Evolutionary conservation across 2,797 vertebrate species (phyloP).

Genomic region (Buceros bicornis): DNA sequence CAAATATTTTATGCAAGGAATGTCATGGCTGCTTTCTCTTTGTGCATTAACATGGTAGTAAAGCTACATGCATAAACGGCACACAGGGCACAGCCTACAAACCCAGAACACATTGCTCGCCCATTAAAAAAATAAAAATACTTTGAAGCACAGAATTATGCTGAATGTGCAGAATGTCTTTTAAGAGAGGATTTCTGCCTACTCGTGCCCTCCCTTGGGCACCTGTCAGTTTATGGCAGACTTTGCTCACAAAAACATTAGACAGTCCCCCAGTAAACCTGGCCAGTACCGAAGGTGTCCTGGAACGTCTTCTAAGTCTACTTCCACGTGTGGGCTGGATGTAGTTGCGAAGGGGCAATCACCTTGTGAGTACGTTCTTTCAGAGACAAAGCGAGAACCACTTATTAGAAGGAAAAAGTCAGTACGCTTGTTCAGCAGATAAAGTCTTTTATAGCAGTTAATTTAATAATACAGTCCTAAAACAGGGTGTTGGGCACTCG

Average conservation of each 20-base stretch:
- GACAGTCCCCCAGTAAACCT: background rate
- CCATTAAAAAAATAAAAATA: constrained; percentile 70
- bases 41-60: constrained; percentile 71
- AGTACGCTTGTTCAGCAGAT: constrained; percentile 67
- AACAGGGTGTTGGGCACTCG: constrained; percentile 57
- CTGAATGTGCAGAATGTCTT: constrained; percentile 44
- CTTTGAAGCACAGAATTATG: constrained; percentile 61
- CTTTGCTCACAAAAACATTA: constrained; percentile 43
- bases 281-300: background rate
- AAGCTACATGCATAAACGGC: constrained; percentile 69
- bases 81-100: constrained; percentile 64
- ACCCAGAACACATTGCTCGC: constrained; percentile 52
- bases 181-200: constrained; percentile 41
- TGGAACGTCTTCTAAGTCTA: constrained; percentile 38
- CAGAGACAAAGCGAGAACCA: constrained; percentile 7
- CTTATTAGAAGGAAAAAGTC: constrained; percentile 55
- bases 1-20: constrained; percentile 74
- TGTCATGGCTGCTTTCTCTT: constrained; percentile 67
- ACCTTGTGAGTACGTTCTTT: background rate
- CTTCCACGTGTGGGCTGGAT: background rate
- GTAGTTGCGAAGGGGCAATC: background rate
- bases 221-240: constrained; percentile 35
- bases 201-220: background rate
- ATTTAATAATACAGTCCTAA: constrained; percentile 76
- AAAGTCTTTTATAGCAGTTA: constrained; percentile 79